Evolutionary conservation across 2,888 invertebrate genomes (phyloP).

Genomic region (Neria commutata): DNA sequence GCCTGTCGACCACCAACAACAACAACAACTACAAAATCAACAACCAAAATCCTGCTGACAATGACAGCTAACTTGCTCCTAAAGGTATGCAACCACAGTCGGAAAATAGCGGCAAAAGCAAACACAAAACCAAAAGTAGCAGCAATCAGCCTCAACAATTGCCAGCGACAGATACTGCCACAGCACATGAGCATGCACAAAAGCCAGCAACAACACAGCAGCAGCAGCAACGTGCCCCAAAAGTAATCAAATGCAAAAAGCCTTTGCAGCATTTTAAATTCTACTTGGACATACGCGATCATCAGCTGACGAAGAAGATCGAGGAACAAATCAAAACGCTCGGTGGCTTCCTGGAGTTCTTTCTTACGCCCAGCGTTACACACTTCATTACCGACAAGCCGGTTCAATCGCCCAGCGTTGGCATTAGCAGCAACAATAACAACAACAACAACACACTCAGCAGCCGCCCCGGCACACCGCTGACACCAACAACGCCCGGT

Average conservation of each 20-base stretch:
- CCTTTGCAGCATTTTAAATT: slow-evolving; percentile 73
- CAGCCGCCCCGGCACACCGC: slow-evolving; percentile 43
- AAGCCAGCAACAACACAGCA: slow-evolving; percentile 35
- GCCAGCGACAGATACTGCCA: slow-evolving; percentile 37
- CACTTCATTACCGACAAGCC: slow-evolving; percentile 60
- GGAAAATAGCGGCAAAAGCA: slow-evolving; percentile 58
- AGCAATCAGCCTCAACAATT: slow-evolving; percentile 33
- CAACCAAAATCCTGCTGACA: slow-evolving; percentile 11
- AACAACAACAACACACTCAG: slow-evolving; percentile 28
- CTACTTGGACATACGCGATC: slow-evolving; percentile 78
- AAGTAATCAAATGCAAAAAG: slow-evolving; percentile 63
- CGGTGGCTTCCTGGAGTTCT: slow-evolving; percentile 66
- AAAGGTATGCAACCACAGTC: slow-evolving; percentile 63
- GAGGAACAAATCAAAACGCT: slow-evolving; percentile 74
- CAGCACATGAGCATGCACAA: no score
- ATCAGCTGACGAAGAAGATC: slow-evolving; percentile 69
- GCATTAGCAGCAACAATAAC: slow-evolving; percentile 15
- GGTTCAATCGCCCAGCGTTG: slow-evolving; percentile 15
- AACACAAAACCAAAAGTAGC: slow-evolving; percentile 48
- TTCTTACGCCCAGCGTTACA: slow-evolving; percentile 57
- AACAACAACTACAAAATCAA: neutral
- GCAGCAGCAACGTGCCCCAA: slow-evolving; percentile 33
- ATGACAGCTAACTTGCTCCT: slow-evolving; percentile 55
- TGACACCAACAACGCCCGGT: slow-evolving; percentile 46
- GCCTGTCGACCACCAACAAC: neutral